phyloP scores from a whole-genome alignment of 2,888 invertebrate genomes.

The Blastobasis adustella region DNA sequence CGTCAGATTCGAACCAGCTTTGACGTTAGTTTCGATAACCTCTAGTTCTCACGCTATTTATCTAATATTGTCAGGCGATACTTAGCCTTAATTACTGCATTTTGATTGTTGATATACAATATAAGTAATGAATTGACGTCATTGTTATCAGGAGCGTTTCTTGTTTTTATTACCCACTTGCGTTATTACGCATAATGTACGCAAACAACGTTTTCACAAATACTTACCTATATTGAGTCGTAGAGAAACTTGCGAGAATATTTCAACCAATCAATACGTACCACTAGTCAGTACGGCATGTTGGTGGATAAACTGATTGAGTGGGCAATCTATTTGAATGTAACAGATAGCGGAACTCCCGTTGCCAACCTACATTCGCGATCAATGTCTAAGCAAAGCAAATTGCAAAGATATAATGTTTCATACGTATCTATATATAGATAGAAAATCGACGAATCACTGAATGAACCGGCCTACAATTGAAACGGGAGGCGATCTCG shows the following conservation, averaged over 20 bases:
- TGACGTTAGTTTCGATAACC: conserved; percentile 4
- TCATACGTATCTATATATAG: too few species aligned
- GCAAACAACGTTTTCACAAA: neutral
- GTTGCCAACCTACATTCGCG: conserved; percentile 21
- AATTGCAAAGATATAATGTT: too few species aligned
- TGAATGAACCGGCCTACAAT: too few species aligned
- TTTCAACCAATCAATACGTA: too few species aligned
- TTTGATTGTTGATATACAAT: conserved; percentile 5
- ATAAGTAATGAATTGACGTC: conserved; percentile 31
- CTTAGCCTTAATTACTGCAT: conserved; percentile 6
- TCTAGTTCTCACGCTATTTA: conserved; percentile 3
- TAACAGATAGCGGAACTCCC: conserved; percentile 24
- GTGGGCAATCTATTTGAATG: conserved; percentile 8
- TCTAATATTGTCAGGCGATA: neutral
- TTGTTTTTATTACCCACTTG: conserved; percentile 2
- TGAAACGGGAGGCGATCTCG: too few species aligned
- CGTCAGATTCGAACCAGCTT: neutral
- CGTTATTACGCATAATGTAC: neutral
- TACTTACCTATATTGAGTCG: too few species aligned
- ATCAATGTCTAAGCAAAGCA: neutral
- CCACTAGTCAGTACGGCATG: too few species aligned
- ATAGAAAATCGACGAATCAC: too few species aligned
- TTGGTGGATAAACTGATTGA: too few species aligned
- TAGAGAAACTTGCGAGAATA: too few species aligned
- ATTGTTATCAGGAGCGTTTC: conserved; percentile 25